A percentile compares a stretch with the other conserved stretches of the same genome.
These are phyloP conservation scores for Passer domesticus DNA, from an alignment of 2,113 vertebrate species.

Conservation along the genomic window DNA sequence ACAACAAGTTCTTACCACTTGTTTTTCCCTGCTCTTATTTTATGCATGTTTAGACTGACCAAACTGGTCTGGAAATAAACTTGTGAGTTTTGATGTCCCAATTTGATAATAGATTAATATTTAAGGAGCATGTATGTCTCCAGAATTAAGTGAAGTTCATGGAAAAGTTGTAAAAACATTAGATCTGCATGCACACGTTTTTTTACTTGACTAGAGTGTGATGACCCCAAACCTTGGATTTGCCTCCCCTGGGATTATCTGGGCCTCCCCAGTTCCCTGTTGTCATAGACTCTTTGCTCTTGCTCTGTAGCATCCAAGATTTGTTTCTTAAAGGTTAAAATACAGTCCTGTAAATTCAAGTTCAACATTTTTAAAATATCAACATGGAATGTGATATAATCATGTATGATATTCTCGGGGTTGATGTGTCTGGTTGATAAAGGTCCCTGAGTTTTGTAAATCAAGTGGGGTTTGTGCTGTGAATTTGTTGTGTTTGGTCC, in stretches of 20 bases:
- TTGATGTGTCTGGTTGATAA: too few species aligned
- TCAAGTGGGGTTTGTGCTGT: not conserved
- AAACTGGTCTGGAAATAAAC: not conserved
- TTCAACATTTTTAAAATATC: not conserved
- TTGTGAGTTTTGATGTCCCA: not conserved
- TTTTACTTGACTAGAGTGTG: not conserved
- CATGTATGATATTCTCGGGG: not conserved
- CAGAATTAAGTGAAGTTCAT: not conserved
- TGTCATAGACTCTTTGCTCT: not conserved
- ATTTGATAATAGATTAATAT: not conserved
- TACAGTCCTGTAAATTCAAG: not conserved
- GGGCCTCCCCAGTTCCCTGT: not conserved
- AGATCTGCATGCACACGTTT: accelerated
- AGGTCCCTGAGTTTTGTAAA: not conserved
- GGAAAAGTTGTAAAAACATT: not conserved
- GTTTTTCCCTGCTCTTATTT: not conserved
- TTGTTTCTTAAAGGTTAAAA: not conserved
- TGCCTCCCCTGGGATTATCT: not conserved
- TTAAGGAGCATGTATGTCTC: not conserved
- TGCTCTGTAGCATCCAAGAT: not conserved
- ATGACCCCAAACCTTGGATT: not conserved
- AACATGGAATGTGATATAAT: not conserved
- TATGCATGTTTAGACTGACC: not conserved
- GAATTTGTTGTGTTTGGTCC: not conserved
- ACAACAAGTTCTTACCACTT: not conserved